Percentiles rank a stretch among this genome's conserved stretches.
phyloP scores from a whole-genome alignment of 2,797 vertebrate genomes.

The Etheostoma perlongum region DNA sequence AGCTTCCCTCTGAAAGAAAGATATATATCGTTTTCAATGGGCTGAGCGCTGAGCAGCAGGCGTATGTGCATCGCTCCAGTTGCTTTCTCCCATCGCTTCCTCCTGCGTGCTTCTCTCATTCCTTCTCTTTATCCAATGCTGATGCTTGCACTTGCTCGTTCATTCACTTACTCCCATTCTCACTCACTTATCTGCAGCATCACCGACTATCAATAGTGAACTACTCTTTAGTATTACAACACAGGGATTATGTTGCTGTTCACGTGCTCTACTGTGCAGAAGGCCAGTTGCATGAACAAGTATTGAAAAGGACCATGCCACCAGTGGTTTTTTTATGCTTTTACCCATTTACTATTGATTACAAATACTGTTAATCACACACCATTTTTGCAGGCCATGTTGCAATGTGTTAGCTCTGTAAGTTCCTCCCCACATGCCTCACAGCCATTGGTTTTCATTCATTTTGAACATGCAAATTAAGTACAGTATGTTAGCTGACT shows the following conservation, averaged over 20 bases:
- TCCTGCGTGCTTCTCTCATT: slow-evolving; percentile 35
- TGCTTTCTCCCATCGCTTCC: slow-evolving; percentile 42
- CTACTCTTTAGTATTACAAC: slow-evolving; percentile 7
- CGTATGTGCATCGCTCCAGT: slow-evolving; percentile 40
- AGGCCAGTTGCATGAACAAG: not conserved
- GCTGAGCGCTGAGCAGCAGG: slow-evolving; percentile 62
- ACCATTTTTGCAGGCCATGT: not conserved
- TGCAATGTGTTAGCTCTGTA: no score
- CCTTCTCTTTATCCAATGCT: slow-evolving; percentile 34
- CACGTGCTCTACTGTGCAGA: slow-evolving; percentile 1
- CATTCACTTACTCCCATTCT: slow-evolving; percentile 30
- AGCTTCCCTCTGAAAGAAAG: slow-evolving; percentile 50
- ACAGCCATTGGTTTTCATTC: not conserved
- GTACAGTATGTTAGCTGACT: not conserved
- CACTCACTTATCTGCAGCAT: slow-evolving; percentile 37
- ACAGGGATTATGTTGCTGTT: slow-evolving; percentile 27
- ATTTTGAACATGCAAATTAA: not conserved
- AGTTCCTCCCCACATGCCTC: not conserved
- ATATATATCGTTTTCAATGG: slow-evolving; percentile 59
- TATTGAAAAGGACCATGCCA: slow-evolving; percentile 1
- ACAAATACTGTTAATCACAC: not conserved
- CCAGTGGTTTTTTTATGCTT: not conserved
- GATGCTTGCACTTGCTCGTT: slow-evolving; percentile 31
- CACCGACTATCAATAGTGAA: slow-evolving; percentile 20
- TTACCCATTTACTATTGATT: not conserved